These are phyloP conservation scores for Tragelaphus buxtoni DNA, from an alignment of 2,113 vertebrate species.

Conservation along the genomic window DNA sequence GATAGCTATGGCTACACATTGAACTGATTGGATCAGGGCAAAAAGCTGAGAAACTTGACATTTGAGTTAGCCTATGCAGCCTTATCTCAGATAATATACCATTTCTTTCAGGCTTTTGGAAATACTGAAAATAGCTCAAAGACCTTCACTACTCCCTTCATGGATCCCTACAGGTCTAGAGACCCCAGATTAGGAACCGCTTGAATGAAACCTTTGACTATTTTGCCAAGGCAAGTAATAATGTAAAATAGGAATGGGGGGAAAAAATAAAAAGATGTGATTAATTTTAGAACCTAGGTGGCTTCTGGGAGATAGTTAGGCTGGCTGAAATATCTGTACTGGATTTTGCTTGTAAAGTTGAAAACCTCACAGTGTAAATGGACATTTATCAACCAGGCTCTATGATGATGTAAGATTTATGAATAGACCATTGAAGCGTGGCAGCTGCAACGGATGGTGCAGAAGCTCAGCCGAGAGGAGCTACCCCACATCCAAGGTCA, in stretches of 20 bases:
- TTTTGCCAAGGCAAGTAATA: not conserved
- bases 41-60: not conserved
- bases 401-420: not conserved
- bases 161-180: not conserved
- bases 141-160: not conserved
- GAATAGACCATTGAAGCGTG: not conserved
- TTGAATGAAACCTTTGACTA: conserved; percentile 25
- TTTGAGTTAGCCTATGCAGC: not conserved
- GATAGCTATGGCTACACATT: not conserved
- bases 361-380: not conserved
- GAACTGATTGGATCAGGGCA: not conserved
- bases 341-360: not conserved
- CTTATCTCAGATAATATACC: not conserved
- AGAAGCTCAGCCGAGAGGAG: fast-evolving
- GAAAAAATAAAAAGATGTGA: not conserved
- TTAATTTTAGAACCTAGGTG: conserved; percentile 16
- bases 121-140: conserved; percentile 54
- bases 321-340: not conserved
- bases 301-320: not conserved
- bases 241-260: not conserved
- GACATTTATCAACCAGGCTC: not conserved
- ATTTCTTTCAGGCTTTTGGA: conserved; percentile 14
- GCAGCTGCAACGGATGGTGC: fast-evolving
- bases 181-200: not conserved
- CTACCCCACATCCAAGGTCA: no score